Evolutionary conservation across 1,140 invertebrate genomes (phyloP).

Genomic region (Acromyrmex echinatior): DNA sequence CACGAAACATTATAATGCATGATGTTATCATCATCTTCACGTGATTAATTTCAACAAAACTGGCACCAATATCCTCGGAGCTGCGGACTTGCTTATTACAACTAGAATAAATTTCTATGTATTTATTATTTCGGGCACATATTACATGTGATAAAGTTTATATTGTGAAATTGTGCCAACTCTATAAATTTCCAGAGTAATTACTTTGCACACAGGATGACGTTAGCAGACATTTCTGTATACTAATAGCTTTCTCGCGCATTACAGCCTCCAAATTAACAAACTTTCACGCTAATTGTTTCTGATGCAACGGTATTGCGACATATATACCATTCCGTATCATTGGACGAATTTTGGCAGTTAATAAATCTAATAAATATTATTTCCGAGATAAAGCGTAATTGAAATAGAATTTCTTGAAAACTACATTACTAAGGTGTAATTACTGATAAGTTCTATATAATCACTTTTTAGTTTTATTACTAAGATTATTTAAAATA

Average conservation of each 20-base stretch:
- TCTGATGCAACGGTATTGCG: constrained; percentile 46
- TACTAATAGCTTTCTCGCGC: constrained; percentile 52
- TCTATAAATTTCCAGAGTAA: constrained; percentile 59
- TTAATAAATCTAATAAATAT: constrained; percentile 20
- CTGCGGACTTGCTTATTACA: not conserved
- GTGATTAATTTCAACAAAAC: constrained; percentile 11
- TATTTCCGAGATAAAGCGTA: constrained; percentile 23
- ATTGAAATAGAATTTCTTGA: constrained; percentile 9
- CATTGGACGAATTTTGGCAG: constrained; percentile 17
- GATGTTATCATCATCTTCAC: not conserved
- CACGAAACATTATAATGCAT: too few relatives aligned
- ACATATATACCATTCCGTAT: constrained; percentile 1
- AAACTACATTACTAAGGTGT: not conserved
- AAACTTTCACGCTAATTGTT: constrained; percentile 60
- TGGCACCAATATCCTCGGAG: constrained; percentile 3
- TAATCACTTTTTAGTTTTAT: not conserved
- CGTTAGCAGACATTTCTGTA: constrained; percentile 55
- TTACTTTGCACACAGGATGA: constrained; percentile 45
- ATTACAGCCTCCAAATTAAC: constrained; percentile 54
- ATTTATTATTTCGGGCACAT: constrained; percentile 41
- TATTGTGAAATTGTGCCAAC: constrained; percentile 44
- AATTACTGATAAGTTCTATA: not conserved
- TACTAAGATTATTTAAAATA: not conserved
- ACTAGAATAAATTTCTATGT: constrained; percentile 41
- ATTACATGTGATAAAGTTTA: constrained; percentile 45